Percentiles rank a stretch among this genome's conserved stretches.
These are phyloP conservation scores for Megaleporinus macrocephalus DNA, from an alignment of 2,113 vertebrate genomes.

Conservation along the genomic window DNA sequence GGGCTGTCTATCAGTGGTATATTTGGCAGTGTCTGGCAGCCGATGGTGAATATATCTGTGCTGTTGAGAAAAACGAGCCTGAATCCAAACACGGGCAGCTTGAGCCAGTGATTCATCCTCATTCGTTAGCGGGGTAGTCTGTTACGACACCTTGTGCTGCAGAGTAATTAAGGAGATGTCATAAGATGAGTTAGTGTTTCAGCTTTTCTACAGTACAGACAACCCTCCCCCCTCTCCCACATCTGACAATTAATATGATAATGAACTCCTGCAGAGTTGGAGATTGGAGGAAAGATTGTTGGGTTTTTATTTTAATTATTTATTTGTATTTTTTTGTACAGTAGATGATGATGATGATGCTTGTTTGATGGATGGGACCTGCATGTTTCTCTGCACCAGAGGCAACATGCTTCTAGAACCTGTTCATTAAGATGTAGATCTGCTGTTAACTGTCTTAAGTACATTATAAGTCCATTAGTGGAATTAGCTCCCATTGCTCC, in stretches of 20 bases:
- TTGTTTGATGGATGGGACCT: background rate
- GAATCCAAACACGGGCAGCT: conserved; percentile 35
- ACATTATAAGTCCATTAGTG: background rate
- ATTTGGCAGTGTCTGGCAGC: conserved; percentile 18
- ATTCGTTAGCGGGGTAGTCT: conserved; percentile 29
- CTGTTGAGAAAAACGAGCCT: conserved; percentile 32
- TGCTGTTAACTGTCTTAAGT: no score
- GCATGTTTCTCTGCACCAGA: background rate
- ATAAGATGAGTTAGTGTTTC: conserved; percentile 58
- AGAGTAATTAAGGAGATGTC: conserved; percentile 56
- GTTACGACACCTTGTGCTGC: conserved; percentile 37
- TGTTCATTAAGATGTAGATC: background rate
- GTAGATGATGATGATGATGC: conserved; percentile 26
- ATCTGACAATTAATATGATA: conserved; percentile 82
- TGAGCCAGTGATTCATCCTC: conserved; percentile 41
- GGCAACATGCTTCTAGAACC: background rate
- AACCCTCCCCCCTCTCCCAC: conserved; percentile 60
- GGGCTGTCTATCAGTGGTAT: conserved; percentile 30
- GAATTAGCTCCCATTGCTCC: background rate
- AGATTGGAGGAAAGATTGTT: conserved; percentile 50
- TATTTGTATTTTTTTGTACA: conserved; percentile 13
- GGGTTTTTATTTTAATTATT: conserved; percentile 16
- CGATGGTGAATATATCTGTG: conserved; percentile 42
- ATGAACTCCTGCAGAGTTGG: conserved; percentile 75
- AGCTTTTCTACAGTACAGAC: conserved; percentile 47